Evolutionary conservation across 2,888 invertebrate species (phyloP).

Genomic region (Drosophila histrio): DNA sequence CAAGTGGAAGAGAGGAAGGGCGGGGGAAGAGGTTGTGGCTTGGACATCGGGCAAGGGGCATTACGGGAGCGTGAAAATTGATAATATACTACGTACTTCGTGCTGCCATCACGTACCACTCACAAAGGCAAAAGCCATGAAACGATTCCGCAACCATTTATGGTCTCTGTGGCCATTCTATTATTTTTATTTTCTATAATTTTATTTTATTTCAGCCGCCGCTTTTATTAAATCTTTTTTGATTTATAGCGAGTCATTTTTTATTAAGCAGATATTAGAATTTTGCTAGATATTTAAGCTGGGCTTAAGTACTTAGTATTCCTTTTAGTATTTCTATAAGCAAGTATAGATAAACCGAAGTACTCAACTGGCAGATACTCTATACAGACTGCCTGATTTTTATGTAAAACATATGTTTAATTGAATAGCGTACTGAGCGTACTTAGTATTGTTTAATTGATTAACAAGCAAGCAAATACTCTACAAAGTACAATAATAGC

Average conservation of each 20-base stretch:
- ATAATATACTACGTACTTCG: constrained; percentile 62
- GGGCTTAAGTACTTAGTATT: constrained; percentile 4
- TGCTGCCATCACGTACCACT: constrained; percentile 49
- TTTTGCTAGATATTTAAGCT: constrained; percentile 6
- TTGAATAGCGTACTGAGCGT: too few relatives aligned
- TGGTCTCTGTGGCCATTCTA: constrained; percentile 9
- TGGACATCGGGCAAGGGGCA: constrained; percentile 2
- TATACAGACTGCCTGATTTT: not conserved
- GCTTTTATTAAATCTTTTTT: constrained; percentile 53
- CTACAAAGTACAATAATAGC: too few relatives aligned
- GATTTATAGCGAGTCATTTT: constrained; percentile 48
- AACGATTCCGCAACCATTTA: constrained; percentile 40
- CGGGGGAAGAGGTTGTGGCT: not conserved
- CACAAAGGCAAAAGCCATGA: constrained; percentile 31
- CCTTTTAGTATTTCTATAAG: not conserved
- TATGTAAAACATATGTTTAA: too few relatives aligned
- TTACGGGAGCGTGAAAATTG: constrained; percentile 57
- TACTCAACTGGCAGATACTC: not conserved
- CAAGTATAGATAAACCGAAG: too few relatives aligned
- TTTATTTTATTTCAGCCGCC: constrained; percentile 13
- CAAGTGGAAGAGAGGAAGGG: not conserved
- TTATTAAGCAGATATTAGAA: constrained; percentile 16
- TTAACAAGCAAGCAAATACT: too few relatives aligned
- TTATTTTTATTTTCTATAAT: constrained; percentile 22
- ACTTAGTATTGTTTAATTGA: too few relatives aligned